Evolutionary conservation across 2,113 vertebrate species (phyloP), one percentile per base, ranked within the genome.

Genomic region (Hypocryptadius cinnamomeus): DNA sequence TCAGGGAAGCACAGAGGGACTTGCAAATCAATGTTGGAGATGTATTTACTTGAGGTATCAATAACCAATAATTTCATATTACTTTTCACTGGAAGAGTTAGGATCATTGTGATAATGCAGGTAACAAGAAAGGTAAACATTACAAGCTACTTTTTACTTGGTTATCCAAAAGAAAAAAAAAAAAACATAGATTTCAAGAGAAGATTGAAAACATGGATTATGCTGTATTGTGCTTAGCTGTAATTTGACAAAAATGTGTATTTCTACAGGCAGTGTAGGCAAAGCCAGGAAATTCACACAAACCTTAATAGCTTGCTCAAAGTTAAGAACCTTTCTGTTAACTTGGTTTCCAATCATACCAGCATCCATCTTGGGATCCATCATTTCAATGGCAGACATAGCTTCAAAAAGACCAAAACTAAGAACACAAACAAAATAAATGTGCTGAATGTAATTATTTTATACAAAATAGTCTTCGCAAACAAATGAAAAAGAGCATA

Each of bases 331-430:
- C 94, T 99, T 99, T 74, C 99, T 98, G 95, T 99, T 99, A 95
- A 99, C 99, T 95, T 99, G 99, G 95, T 99, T 99, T 93, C 99
- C 99, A 89, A 99, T 99, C 99, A 99, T 99, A 72, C 99, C 99
- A 60, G 99, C 99, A 92, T 99, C 99, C 99, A 99, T 99, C 94
- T 99, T 99, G 28, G 99, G 99, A 97, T 99, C 99, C 99, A 99
- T 99, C 99, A 99, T 99, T 98, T 99, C 99, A 95, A 99, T 99
- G 84, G 99, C 99, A 86, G 99, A 99, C 99, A 99, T 99, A 70
- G 99, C 99, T 98, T 99, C 99, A 97, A 99, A 99, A 80, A 99
- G 98, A 71, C 99, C 99, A 97, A 99, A 99, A 77, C 99, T 99
- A 95, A 57, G 53, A 91, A 88, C 5, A 91, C 12, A 57, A 86